Evolutionary conservation across 2,113 vertebrate genomes (phyloP).

Genomic region (Paralichthys olivaceus): DNA sequence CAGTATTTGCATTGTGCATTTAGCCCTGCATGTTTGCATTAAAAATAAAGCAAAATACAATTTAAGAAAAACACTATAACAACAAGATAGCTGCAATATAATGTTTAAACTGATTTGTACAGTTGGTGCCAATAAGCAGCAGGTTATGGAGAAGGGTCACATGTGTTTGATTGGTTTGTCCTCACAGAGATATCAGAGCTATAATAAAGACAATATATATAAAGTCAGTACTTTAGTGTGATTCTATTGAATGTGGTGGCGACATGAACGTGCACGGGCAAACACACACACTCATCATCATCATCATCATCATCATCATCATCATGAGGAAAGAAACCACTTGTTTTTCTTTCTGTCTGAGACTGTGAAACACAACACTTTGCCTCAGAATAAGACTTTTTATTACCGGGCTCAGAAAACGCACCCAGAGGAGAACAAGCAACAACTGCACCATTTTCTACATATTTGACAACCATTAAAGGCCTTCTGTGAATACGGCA

Average conservation of each 20-base stretch:
- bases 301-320: constrained; percentile 2
- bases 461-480: constrained; percentile 27
- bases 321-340: constrained; percentile 22
- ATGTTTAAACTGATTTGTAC: neutral
- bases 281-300: neutral
- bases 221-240: neutral
- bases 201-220: too few relatives aligned
- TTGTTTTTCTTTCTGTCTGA: constrained; percentile 4
- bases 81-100: neutral
- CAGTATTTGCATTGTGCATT: neutral
- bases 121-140: neutral
- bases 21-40: neutral
- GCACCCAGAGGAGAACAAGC: neutral
- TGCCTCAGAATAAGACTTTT: neutral
- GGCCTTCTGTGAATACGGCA: constrained; percentile 22
- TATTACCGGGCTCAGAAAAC: neutral
- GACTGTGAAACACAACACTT: neutral
- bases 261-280: neutral
- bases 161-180: neutral
- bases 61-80: neutral
- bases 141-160: neutral
- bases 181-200: neutral
- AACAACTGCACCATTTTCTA: constrained; percentile 9
- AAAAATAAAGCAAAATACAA: neutral
- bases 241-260: neutral